A percentile compares a stretch with the other conserved stretches of the same genome.
These are phyloP conservation scores for Taxidea taxus DNA, from an alignment of 2,113 vertebrate species.

Conservation along the genomic window DNA sequence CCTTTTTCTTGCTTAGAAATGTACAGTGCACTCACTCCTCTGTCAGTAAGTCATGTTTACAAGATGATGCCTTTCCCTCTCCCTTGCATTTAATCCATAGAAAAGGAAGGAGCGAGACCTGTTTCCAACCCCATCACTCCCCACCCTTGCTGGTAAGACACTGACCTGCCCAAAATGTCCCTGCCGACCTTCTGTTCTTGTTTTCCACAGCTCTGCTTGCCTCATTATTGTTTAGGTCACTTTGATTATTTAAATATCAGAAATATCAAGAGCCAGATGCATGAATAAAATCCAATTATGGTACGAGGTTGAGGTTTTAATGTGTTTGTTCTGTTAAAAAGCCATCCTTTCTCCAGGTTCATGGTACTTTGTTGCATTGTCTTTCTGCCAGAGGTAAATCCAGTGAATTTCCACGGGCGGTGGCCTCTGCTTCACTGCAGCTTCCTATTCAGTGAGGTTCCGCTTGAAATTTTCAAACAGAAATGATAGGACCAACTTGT, in stretches of 20 bases:
- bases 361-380: neutral
- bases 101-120: neutral
- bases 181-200: neutral
- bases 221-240: neutral
- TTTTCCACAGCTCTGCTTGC: neutral
- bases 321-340: slow-evolving; percentile 5
- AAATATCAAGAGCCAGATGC: neutral
- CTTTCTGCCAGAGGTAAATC: neutral
- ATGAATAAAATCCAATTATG: neutral
- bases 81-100: neutral
- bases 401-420: neutral
- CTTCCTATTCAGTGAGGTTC: neutral
- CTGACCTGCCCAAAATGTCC: neutral
- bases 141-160: accelerated
- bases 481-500: neutral
- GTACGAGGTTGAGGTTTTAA: neutral
- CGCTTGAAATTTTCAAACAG: neutral
- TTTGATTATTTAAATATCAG: slow-evolving; percentile 16
- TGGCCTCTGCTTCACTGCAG: neutral
- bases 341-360: neutral
- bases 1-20: slow-evolving; percentile 31
- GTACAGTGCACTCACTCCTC: neutral
- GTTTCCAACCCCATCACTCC: neutral
- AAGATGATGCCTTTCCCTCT: neutral
- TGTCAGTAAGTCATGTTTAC: neutral